These are phyloP conservation scores for Hyppa rectilinea DNA, from an alignment of 2,888 invertebrate species.

Conservation along the genomic window DNA sequence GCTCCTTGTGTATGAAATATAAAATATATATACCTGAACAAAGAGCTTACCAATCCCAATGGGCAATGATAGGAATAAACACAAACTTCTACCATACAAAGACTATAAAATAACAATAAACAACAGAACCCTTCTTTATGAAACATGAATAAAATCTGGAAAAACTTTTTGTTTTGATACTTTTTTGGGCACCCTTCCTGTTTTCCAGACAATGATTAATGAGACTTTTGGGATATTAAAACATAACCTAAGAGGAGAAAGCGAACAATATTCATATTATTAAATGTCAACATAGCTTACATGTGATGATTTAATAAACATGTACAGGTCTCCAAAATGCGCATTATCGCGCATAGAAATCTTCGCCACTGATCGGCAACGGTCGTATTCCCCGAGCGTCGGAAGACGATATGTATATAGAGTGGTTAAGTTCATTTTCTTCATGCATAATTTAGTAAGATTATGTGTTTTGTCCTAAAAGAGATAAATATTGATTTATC, in stretches of 20 bases:
- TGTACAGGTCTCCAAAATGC: too few species aligned
- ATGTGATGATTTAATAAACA: neutral
- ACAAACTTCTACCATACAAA: constrained; percentile 21
- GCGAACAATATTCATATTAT: constrained; percentile 3
- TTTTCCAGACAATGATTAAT: constrained; percentile 46
- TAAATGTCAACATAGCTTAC: neutral
- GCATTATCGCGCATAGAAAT: too few species aligned
- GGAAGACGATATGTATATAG: too few species aligned
- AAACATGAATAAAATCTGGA: constrained; percentile 37
- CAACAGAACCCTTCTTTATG: constrained; percentile 1
- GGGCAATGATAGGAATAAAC: neutral
- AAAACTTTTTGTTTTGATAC: constrained; percentile 15
- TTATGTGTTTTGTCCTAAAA: too few species aligned
- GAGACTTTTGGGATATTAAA: constrained; percentile 16
- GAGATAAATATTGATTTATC: too few species aligned
- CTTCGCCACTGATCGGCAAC: too few species aligned
- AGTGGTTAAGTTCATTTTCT: too few species aligned
- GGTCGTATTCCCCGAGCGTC: too few species aligned
- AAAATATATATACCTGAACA: neutral
- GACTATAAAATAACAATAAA: constrained; percentile 11
- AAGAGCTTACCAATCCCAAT: neutral
- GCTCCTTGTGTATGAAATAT: neutral
- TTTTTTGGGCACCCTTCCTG: constrained; percentile 33
- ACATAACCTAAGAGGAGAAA: neutral
- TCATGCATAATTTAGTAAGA: too few species aligned